These are phyloP conservation scores for Brevimyrus niger DNA, from an alignment of 2,113 vertebrate genomes.

Conservation along the genomic window DNA sequence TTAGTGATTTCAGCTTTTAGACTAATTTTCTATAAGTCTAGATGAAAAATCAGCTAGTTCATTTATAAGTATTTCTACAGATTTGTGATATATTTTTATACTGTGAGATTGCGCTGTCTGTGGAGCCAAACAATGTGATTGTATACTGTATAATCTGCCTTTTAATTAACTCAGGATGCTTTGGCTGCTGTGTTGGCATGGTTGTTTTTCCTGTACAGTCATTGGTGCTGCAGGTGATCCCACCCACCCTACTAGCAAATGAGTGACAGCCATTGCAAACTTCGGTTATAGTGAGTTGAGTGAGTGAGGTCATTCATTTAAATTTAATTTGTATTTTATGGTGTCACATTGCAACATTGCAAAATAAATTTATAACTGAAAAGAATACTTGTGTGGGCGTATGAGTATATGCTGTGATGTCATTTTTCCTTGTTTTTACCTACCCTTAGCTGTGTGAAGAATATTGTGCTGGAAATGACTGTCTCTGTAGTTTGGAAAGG, in stretches of 20 bases:
- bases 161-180: too few relatives aligned
- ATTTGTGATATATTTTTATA: constrained; percentile 91
- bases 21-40: constrained; percentile 69
- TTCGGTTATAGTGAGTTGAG: background rate
- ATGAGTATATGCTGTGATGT: background rate
- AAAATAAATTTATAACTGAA: too few relatives aligned
- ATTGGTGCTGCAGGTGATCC: constrained; percentile 6
- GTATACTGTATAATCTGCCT: too few relatives aligned
- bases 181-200: background rate
- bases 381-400: background rate
- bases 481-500: too few relatives aligned
- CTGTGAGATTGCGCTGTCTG: constrained; percentile 66
- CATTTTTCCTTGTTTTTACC: background rate
- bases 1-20: too few relatives aligned
- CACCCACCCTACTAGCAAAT: constrained; percentile 13
- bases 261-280: constrained; percentile 21
- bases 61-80: constrained; percentile 78
- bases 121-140: constrained; percentile 71
- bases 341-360: too few relatives aligned
- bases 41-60: constrained; percentile 51
- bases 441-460: background rate
- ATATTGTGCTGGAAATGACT: background rate
- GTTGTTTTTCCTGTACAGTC: constrained; percentile 18
- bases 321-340: background rate
- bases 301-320: background rate